Conservation (phyloP, 2,888 invertebrate species). For the Branchipolynoe longqiensis region DNA sequence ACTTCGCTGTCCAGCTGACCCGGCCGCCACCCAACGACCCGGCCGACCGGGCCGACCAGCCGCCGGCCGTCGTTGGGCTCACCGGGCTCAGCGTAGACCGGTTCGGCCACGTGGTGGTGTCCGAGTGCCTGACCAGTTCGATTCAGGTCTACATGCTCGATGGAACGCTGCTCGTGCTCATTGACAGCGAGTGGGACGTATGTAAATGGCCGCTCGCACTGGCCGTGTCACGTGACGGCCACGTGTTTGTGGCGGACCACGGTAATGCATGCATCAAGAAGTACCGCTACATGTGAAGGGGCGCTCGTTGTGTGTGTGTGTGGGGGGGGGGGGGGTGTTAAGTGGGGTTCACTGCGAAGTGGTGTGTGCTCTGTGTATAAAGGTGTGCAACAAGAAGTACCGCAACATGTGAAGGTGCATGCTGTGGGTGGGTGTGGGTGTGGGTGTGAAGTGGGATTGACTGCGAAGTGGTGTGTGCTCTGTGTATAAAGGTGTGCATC, state of each 20-base stretch:
- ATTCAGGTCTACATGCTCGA: slow-evolving; percentile 41
- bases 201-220: slow-evolving; percentile 47
- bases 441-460: not conserved
- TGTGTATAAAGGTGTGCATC: slow-evolving; percentile 26
- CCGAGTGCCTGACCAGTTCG: slow-evolving; percentile 41
- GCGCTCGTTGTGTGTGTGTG: too few species aligned
- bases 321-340: too few species aligned
- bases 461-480: not conserved
- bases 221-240: slow-evolving; percentile 43
- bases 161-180: slow-evolving; percentile 48
- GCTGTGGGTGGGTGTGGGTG: not conserved
- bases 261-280: slow-evolving; percentile 58
- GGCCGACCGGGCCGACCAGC: not conserved
- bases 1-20: not conserved
- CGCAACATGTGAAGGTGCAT: not conserved
- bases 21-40: not conserved
- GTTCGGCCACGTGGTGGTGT: slow-evolving; percentile 53
- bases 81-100: slow-evolving; percentile 46
- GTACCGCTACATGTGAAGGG: slow-evolving; percentile 57
- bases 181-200: slow-evolving; percentile 58
- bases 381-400: not conserved
- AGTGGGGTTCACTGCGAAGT: not conserved
- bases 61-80: not conserved
- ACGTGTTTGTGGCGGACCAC: slow-evolving; percentile 57
- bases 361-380: not conserved